phyloP scores from a whole-genome alignment of 2,113 vertebrate genomes.

The Atractosteus spatula region DNA sequence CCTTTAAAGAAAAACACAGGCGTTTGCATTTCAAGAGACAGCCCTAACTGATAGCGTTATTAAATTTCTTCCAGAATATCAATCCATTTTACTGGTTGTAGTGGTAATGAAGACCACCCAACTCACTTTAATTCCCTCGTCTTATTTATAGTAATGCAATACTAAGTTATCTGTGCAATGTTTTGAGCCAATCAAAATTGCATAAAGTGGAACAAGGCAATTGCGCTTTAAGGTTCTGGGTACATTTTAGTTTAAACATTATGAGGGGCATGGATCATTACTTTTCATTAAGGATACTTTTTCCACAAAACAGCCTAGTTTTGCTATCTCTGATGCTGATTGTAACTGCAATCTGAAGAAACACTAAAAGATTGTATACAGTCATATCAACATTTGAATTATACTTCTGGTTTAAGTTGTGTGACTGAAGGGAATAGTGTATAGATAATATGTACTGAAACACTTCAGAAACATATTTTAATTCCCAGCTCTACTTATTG shows the following conservation, averaged over 20 bases:
- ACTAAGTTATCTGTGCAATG: constrained; percentile 71
- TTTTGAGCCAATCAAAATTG: constrained; percentile 67
- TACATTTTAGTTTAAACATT: constrained; percentile 64
- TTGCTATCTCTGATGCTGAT: constrained; percentile 71
- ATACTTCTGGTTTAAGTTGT: constrained; percentile 63
- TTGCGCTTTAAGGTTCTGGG: constrained; percentile 43
- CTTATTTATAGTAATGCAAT: constrained; percentile 77
- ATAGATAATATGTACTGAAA: too few species aligned
- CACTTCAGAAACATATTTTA: too few species aligned
- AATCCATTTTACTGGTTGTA: constrained; percentile 73
- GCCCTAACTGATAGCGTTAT: constrained; percentile 58
- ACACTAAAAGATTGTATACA: constrained; percentile 65
- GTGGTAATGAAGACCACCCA: constrained; percentile 87
- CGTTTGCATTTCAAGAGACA: constrained; percentile 35
- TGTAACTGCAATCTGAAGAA: constrained; percentile 72
- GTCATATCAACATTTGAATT: constrained; percentile 66
- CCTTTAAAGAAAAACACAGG: constrained; percentile 16
- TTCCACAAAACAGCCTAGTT: constrained; percentile 55
- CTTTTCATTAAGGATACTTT: constrained; percentile 65
- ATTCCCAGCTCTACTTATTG: too few species aligned
- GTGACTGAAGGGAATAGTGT: neutral
- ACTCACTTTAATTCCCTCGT: constrained; percentile 62
- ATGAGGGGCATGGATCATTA: constrained; percentile 67
- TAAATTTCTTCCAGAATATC: constrained; percentile 89
- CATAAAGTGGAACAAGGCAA: constrained; percentile 59